These are phyloP conservation scores for Erinaceus europaeus DNA, from an alignment of 2,113 vertebrate species.

Conservation along the genomic window DNA sequence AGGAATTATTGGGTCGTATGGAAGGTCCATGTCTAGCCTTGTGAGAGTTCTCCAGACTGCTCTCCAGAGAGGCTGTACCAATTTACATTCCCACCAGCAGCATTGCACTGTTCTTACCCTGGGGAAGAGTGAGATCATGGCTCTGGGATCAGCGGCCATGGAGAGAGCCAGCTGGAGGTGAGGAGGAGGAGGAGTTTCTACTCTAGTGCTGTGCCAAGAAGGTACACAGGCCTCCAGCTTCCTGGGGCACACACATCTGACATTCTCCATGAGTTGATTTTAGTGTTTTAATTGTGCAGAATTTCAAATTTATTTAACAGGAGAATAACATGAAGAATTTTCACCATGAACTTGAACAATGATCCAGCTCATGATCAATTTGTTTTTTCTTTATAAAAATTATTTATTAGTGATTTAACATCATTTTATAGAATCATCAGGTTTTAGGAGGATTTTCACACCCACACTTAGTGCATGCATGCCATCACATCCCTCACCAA, in stretches of 20 bases:
- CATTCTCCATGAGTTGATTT: neutral
- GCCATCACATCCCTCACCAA: no score
- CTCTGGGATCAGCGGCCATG: neutral
- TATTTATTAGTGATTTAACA: no score
- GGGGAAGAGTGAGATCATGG: neutral
- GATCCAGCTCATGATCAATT: neutral
- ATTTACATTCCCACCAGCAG: no score
- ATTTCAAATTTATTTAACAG: neutral
- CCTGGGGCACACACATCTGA: neutral
- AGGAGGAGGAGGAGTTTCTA: neutral
- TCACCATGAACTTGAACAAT: neutral
- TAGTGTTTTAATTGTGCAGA: neutral
- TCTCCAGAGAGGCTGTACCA: no score
- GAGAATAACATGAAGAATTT: neutral
- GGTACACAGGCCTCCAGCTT: neutral
- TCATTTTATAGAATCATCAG: no score
- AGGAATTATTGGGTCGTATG: no score
- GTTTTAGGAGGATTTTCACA: no score
- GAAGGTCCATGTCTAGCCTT: no score
- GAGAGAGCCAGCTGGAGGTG: rapidly evolving
- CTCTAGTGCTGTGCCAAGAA: neutral
- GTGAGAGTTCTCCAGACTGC: no score
- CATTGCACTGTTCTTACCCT: neutral
- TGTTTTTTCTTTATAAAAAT: no score
- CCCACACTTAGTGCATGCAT: no score